Conservation (phyloP, 2,113 vertebrate species). For the Phodopus roborovskii region DNA sequence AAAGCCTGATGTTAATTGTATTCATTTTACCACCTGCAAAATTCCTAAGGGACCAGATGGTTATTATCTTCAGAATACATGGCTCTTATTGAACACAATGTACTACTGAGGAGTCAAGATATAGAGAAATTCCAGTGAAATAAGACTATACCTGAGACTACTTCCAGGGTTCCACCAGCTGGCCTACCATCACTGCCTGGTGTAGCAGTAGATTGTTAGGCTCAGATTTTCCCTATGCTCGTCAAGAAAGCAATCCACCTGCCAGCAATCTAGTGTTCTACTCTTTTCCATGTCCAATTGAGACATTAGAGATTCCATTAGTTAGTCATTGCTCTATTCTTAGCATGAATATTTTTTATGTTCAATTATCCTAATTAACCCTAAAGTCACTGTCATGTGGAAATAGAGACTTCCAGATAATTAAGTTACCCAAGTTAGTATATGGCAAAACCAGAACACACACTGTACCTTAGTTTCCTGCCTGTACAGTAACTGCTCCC, state of each 20-base stretch:
- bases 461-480: neutral
- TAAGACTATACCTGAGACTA: neutral
- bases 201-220: neutral
- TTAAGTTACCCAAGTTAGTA: neutral
- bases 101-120: neutral
- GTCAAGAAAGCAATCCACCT: neutral
- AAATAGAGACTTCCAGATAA: neutral
- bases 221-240: neutral
- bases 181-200: neutral
- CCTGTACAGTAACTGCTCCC: neutral
- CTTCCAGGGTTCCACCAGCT: neutral
- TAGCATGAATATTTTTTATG: neutral
- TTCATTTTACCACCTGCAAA: neutral
- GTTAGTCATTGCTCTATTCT: neutral
- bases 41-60: neutral
- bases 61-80: slow-evolving; percentile 28
- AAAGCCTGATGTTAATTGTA: neutral
- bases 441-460: neutral
- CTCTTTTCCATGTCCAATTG: neutral
- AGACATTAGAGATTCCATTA: neutral
- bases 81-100: neutral
- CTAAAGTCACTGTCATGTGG: neutral
- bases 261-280: neutral
- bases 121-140: neutral
- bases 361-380: neutral